Percentiles rank a stretch among this genome's conserved stretches.
These are phyloP conservation scores for Cydia pomonella DNA, from an alignment of 1,140 invertebrate genomes.

Conservation along the genomic window DNA sequence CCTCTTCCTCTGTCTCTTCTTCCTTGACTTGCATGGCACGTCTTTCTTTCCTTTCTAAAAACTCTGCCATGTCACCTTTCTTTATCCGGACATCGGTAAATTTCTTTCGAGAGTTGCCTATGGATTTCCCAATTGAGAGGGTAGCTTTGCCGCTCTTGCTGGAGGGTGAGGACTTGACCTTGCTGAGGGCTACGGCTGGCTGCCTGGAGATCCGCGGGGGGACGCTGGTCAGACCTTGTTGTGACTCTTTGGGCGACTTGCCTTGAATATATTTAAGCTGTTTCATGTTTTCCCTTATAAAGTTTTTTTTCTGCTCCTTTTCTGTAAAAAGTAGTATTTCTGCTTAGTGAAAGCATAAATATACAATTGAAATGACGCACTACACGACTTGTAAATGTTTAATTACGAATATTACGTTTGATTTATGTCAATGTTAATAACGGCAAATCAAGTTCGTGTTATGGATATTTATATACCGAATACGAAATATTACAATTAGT, in stretches of 20 bases:
- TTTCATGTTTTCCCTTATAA: constrained; percentile 82
- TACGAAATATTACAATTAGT: neutral
- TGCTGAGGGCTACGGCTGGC: constrained; percentile 48
- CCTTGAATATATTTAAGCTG: constrained; percentile 80
- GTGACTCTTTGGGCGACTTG: constrained; percentile 72
- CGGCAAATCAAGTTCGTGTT: neutral
- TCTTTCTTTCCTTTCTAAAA: constrained; percentile 69
- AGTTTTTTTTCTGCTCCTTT: constrained; percentile 80
- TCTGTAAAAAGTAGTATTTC: constrained; percentile 59
- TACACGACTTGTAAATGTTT: constrained; percentile 34
- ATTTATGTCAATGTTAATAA: neutral
- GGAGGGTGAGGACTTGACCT: constrained; percentile 69
- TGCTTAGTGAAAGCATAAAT: too few species aligned
- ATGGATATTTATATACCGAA: neutral
- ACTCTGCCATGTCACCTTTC: constrained; percentile 76
- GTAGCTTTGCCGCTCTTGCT: constrained; percentile 61
- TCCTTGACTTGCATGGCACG: constrained; percentile 49
- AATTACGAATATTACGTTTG: neutral
- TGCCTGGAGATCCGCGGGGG: constrained; percentile 53
- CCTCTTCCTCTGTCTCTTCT: constrained; percentile 47
- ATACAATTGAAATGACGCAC: constrained; percentile 37
- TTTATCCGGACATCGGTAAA: constrained; percentile 63
- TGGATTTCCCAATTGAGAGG: constrained; percentile 58
- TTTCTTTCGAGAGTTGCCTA: constrained; percentile 56
- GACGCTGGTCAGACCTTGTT: constrained; percentile 56